Conservation (phyloP, 2,888 invertebrate species). For the Melinaea menophilus region DNA sequence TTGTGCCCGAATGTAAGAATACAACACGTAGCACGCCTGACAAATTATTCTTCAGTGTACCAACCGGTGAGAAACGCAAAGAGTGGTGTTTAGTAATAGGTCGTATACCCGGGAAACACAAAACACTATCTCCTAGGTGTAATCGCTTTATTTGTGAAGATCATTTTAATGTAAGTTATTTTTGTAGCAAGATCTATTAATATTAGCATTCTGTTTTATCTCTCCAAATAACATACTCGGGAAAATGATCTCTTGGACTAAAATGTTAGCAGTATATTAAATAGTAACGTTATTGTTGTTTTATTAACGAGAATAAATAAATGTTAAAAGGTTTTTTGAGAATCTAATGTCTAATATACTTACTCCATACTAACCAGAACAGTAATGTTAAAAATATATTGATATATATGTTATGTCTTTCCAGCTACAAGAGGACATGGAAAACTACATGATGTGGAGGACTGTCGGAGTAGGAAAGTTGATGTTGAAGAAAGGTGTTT, state of each 20-base stretch:
- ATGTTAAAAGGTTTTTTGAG: too few species aligned
- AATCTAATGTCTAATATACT: too few species aligned
- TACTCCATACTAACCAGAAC: too few species aligned
- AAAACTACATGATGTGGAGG: slow-evolving; percentile 10
- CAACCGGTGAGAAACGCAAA: neutral
- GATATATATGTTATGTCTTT: neutral
- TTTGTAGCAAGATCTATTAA: too few species aligned
- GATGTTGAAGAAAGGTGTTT: slow-evolving; percentile 2
- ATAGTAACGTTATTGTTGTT: too few species aligned
- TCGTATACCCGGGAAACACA: neutral
- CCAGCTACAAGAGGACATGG: slow-evolving; percentile 14
- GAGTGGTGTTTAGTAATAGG: slow-evolving; percentile 11
- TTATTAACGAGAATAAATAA: too few species aligned
- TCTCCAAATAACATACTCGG: too few species aligned
- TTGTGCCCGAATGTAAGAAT: slow-evolving; percentile 12
- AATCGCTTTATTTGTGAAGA: slow-evolving; percentile 11
- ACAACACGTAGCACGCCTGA: slow-evolving; percentile 7
- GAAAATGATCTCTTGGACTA: too few species aligned
- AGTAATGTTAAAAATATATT: too few species aligned
- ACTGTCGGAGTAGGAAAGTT: neutral
- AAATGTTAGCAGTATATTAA: too few species aligned
- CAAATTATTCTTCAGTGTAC: slow-evolving; percentile 14
- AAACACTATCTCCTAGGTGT: neutral
- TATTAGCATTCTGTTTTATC: too few species aligned
- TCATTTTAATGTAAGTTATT: slow-evolving; percentile 14